These are phyloP conservation scores for Anthophora plumipes DNA, from an alignment of 2,888 invertebrate genomes.

Conservation along the genomic window DNA sequence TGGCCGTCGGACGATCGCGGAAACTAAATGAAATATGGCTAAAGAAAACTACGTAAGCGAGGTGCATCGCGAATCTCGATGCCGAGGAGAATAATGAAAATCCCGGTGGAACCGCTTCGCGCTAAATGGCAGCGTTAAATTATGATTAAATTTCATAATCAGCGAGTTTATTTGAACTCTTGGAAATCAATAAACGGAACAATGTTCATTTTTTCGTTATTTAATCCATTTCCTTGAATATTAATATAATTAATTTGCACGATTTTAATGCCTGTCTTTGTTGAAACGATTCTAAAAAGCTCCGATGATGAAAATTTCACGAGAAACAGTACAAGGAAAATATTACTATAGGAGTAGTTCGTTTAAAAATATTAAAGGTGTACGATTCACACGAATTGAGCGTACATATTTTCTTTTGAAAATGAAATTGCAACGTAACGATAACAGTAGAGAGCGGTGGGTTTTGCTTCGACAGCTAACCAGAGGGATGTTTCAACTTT, in stretches of 20 bases:
- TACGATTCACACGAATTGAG: not conserved
- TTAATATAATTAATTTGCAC: too few relatives aligned
- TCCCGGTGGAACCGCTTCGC: too few relatives aligned
- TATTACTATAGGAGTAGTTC: too few relatives aligned
- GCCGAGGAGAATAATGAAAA: not conserved
- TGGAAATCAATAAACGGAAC: too few relatives aligned
- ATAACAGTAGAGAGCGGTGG: not conserved
- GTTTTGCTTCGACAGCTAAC: not conserved
- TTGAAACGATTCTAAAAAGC: too few relatives aligned
- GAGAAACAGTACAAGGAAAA: too few relatives aligned
- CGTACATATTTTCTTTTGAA: not conserved
- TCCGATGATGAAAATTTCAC: too few relatives aligned
- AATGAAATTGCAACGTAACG: not conserved
- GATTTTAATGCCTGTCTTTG: too few relatives aligned
- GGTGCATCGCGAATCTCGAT: not conserved
- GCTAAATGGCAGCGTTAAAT: not conserved
- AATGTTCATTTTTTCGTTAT: too few relatives aligned
- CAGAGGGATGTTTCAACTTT: slow-evolving; percentile 33
- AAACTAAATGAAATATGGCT: not conserved
- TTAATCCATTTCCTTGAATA: not conserved
- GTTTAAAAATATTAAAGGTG: not conserved
- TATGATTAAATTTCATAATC: not conserved
- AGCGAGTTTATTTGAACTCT: not conserved
- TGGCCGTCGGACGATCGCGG: not conserved
- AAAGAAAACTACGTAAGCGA: not conserved